Conservation (phyloP, 2,888 invertebrate genomes). For the Caradrina kadenii region DNA sequence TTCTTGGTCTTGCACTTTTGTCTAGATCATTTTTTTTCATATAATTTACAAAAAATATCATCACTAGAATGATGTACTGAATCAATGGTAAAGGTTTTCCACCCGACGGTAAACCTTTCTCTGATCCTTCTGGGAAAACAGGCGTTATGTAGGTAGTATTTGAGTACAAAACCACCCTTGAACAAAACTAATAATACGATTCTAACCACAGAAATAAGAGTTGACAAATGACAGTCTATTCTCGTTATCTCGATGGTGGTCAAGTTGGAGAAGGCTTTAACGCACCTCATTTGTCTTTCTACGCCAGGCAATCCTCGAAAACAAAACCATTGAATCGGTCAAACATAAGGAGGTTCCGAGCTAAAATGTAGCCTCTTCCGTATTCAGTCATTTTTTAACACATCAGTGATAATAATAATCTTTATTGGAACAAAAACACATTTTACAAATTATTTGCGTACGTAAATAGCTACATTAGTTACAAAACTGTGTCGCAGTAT, state of each 20-base stretch:
- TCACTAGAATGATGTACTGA: no score
- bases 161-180: not conserved
- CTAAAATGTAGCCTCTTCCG: not conserved
- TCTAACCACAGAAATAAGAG: not conserved
- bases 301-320: not conserved
- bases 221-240: not conserved
- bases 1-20: no score
- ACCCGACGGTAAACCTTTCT: no score
- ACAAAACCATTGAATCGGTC: not conserved
- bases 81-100: no score
- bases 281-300: conserved; percentile 14
- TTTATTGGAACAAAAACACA: no score
- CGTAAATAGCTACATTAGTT: no score
- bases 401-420: no score
- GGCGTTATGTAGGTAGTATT: not conserved
- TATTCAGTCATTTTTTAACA: not conserved
- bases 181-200: not conserved
- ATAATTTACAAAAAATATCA: no score
- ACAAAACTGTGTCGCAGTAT: no score
- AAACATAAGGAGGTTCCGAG: conserved; percentile 2
- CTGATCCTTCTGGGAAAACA: no score
- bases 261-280: conserved; percentile 2
- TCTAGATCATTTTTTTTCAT: no score
- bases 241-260: conserved; percentile 7
- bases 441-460: no score